A percentile compares a stretch with the other conserved stretches of the same genome.
These are phyloP conservation scores for Boulengeromyrus knoepffleri DNA, from an alignment of 2,113 vertebrate genomes.

Conservation along the genomic window DNA sequence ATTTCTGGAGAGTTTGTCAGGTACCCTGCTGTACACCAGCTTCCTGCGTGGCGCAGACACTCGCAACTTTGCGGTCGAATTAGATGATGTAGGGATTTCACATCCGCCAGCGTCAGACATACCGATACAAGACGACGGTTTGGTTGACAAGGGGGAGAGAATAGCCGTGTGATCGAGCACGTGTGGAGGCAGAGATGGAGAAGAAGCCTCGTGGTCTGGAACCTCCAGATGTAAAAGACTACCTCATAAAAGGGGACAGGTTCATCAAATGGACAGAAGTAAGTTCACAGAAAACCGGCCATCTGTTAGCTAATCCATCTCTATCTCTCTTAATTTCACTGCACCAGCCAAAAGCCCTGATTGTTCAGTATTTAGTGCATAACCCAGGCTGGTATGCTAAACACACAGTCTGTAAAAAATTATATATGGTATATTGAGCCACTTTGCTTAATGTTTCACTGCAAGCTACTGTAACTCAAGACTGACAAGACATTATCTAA, in stretches of 20 bases:
- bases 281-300: conserved; percentile 50
- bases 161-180: not conserved
- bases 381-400: not conserved
- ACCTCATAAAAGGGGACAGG: conserved; percentile 81
- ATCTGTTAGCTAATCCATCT: not conserved
- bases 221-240: conserved; percentile 72
- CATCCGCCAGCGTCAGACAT: not conserved
- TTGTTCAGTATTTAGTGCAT: not conserved
- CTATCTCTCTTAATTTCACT: not conserved
- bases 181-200: conserved; percentile 61
- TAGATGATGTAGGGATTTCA: conserved; percentile 24
- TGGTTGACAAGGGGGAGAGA: not conserved
- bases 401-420: not conserved
- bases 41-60: conserved; percentile 8
- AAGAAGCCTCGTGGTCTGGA: conserved; percentile 67
- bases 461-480: not conserved
- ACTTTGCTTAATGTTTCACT: not conserved
- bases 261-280: conserved; percentile 97
- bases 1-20: conserved; percentile 15
- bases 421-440: not conserved
- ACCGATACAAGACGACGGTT: not conserved
- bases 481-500: not conserved
- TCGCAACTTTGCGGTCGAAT: not conserved
- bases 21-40: conserved; percentile 13
- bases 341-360: not conserved